Evolutionary conservation across 2,888 invertebrate genomes (phyloP).

Genomic region (Cosmia pyralina): DNA sequence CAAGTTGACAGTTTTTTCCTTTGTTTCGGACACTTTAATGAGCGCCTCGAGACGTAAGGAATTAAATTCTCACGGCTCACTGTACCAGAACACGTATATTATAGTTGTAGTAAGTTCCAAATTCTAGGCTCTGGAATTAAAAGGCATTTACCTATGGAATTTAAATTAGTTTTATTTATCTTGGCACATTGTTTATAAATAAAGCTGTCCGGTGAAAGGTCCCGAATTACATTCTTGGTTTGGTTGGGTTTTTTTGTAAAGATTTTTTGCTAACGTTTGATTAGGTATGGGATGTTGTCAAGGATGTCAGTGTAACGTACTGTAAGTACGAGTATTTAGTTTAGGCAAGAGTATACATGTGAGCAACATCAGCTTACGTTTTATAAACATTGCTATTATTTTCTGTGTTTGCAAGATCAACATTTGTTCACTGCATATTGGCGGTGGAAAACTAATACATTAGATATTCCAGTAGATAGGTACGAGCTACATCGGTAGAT

Average conservation of each 20-base stretch:
- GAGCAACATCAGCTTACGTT: too few relatives aligned
- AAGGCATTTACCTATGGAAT: conserved; percentile 33
- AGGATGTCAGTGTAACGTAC: background rate
- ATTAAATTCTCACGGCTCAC: conserved; percentile 71
- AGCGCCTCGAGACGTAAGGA: conserved; percentile 75
- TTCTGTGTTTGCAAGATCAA: background rate
- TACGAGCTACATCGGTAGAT: background rate
- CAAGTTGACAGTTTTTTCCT: conserved; percentile 87
- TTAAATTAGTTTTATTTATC: conserved; percentile 14
- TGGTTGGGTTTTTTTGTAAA: background rate
- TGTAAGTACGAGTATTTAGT: background rate
- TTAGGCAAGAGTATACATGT: background rate
- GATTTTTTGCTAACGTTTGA: background rate
- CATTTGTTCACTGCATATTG: background rate
- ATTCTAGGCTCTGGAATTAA: conserved; percentile 30
- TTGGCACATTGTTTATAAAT: background rate
- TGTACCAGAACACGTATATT: conserved; percentile 46
- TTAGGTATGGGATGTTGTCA: background rate
- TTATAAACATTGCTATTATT: background rate
- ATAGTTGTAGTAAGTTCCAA: conserved; percentile 24
- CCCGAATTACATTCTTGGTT: background rate
- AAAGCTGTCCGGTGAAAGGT: background rate
- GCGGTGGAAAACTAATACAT: background rate
- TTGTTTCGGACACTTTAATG: conserved; percentile 86
- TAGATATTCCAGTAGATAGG: background rate